Evolutionary conservation across 2,888 invertebrate species (phyloP).

Genomic region (Sinelater perroti): DNA sequence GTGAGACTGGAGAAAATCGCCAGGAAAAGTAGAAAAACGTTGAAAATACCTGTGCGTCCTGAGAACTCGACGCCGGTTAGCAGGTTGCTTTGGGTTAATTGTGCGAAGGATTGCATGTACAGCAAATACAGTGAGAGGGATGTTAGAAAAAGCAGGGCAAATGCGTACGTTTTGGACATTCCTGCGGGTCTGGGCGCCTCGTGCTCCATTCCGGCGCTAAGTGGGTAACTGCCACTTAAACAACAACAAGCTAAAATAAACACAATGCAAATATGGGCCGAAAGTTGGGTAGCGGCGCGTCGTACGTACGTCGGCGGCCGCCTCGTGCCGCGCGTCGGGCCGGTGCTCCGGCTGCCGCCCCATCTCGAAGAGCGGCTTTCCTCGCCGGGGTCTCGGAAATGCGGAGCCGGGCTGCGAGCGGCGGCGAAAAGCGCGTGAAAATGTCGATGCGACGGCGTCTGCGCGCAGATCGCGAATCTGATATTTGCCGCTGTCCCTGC

Average conservation of each 20-base stretch:
- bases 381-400: slow-evolving; percentile 11
- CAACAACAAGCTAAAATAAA: slow-evolving; percentile 21
- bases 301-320: slow-evolving; percentile 10
- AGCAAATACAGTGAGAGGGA: slow-evolving; percentile 19
- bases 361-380: slow-evolving; percentile 1
- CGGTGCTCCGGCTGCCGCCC: neutral
- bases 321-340: neutral
- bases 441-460: slow-evolving; percentile 41
- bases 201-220: slow-evolving; percentile 15
- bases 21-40: too few relatives aligned
- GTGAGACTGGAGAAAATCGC: too few relatives aligned
- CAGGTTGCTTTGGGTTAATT: slow-evolving; percentile 11
- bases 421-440: slow-evolving; percentile 36
- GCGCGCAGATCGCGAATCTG: slow-evolving; percentile 39
- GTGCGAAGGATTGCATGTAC: slow-evolving; percentile 21
- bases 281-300: neutral
- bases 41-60: too few relatives aligned
- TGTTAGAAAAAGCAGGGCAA: slow-evolving; percentile 14
- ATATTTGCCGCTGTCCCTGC: slow-evolving; percentile 22
- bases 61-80: too few relatives aligned
- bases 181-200: slow-evolving; percentile 1
- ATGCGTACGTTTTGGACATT: slow-evolving; percentile 13
- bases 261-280: slow-evolving; percentile 1
- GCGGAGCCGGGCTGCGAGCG: slow-evolving; percentile 11
- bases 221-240: neutral